Percentiles rank a stretch among this genome's conserved stretches.
Evolutionary conservation across 64 coral and sea anemone genomes (phyloP).

Genomic region (Pocillopora verrucosa): DNA sequence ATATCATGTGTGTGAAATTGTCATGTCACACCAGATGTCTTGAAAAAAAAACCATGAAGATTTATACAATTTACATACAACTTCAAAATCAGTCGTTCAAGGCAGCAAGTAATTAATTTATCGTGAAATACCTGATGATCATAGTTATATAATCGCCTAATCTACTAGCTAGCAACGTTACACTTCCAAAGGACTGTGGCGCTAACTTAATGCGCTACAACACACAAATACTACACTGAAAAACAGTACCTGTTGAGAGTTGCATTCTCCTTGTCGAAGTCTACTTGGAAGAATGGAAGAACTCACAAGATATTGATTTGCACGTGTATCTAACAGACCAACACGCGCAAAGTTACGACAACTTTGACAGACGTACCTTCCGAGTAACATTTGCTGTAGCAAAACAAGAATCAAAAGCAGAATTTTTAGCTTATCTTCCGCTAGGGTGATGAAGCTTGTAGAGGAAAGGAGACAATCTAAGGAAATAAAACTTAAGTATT

Average conservation of each 20-base stretch:
- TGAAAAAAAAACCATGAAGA: too few species aligned
- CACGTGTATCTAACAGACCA: slow-evolving; percentile 59
- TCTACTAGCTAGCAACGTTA: not conserved
- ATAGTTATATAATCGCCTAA: too few species aligned
- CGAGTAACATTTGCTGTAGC: slow-evolving; percentile 60
- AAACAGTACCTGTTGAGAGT: slow-evolving; percentile 27
- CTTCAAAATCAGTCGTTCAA: too few species aligned
- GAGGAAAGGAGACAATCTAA: not conserved
- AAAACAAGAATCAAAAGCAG: not conserved
- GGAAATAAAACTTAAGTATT: not conserved
- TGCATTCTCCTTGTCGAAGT: slow-evolving; percentile 29
- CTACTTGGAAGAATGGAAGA: not conserved
- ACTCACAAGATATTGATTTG: slow-evolving; percentile 24
- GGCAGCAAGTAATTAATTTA: too few species aligned
- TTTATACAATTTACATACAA: too few species aligned
- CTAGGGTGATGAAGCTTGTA: not conserved
- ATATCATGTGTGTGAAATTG: too few species aligned
- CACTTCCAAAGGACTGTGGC: not conserved
- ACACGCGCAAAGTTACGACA: slow-evolving; percentile 75
- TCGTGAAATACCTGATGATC: too few species aligned
- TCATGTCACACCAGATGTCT: too few species aligned
- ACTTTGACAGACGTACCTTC: slow-evolving; percentile 73
- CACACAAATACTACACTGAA: not conserved
- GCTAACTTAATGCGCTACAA: not conserved
- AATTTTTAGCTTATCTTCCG: not conserved